These are phyloP conservation scores for Choristoneura rosaceana DNA, from an alignment of 2,888 invertebrate species.

Conservation along the genomic window DNA sequence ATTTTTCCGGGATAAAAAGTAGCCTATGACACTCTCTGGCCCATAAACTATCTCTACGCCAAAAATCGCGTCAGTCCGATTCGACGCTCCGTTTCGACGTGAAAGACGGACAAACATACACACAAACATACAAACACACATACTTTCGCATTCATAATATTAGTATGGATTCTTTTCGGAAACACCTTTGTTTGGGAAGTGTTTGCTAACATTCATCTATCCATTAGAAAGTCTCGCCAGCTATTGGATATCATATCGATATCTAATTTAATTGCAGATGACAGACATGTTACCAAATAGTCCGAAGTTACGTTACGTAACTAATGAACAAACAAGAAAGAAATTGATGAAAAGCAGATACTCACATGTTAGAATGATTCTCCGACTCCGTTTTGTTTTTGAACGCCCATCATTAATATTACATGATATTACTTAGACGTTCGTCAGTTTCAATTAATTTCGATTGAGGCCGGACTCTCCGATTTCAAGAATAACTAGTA, in stretches of 20 bases:
- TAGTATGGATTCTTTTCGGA: too few species aligned
- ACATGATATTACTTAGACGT: conserved; percentile 10
- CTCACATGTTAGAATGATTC: conserved; percentile 4
- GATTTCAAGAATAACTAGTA: conserved; percentile 18
- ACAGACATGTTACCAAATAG: conserved; percentile 19
- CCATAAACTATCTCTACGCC: too few species aligned
- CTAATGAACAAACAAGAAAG: conserved; percentile 18
- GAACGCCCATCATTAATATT: conserved; percentile 34
- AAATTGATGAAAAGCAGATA: conserved; percentile 16
- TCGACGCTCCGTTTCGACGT: too few species aligned
- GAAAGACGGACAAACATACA: too few species aligned
- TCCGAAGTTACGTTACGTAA: conserved; percentile 28
- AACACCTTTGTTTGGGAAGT: neutral
- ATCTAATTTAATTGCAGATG: neutral
- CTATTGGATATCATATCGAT: neutral
- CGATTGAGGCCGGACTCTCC: conserved; percentile 21
- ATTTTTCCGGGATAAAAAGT: too few species aligned
- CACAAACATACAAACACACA: too few species aligned
- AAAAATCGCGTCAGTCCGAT: too few species aligned
- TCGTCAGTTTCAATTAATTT: conserved; percentile 19
- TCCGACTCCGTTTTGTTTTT: conserved; percentile 27
- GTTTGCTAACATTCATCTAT: neutral
- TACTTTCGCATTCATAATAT: too few species aligned
- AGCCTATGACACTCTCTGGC: too few species aligned
- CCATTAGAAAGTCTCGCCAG: neutral